Percentiles rank a stretch among this genome's conserved stretches.
These are phyloP conservation scores for Eulacestoma nigropectus DNA, from an alignment of 2,113 vertebrate species.

Conservation along the genomic window DNA sequence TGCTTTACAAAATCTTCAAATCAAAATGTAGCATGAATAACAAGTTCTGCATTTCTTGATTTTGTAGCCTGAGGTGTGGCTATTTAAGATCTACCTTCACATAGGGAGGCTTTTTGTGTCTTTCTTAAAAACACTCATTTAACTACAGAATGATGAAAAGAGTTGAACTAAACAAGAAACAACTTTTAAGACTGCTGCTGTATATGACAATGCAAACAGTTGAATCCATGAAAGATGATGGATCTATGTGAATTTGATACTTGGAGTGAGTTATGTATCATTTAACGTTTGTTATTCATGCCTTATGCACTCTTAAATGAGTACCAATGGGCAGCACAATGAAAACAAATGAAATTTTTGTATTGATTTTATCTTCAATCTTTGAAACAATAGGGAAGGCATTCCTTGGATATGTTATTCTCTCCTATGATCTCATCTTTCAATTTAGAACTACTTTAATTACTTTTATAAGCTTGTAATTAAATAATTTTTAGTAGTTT, in stretches of 20 bases:
- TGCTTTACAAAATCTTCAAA: conserved; percentile 36
- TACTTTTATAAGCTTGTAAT: background rate
- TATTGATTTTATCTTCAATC: background rate
- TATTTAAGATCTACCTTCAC: background rate
- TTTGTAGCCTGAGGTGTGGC: background rate
- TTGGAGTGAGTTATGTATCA: background rate
- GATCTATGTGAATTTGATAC: conserved; percentile 35
- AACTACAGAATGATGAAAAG: background rate
- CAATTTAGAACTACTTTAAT: background rate
- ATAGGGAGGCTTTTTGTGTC: background rate
- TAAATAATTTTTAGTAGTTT: background rate
- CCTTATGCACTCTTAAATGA: background rate
- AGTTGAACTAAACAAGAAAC: background rate
- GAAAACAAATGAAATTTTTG: background rate
- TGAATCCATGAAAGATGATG: background rate
- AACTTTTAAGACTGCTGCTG: background rate
- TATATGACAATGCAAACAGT: background rate
- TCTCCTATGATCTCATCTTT: background rate
- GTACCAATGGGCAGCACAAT: background rate
- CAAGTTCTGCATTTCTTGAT: background rate
- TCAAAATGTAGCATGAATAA: conserved; percentile 18
- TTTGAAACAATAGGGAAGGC: background rate
- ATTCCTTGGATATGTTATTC: background rate
- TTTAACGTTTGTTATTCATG: background rate
- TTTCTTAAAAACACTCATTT: background rate